These are phyloP conservation scores for Gymnodraco acuticeps DNA, from an alignment of 2,797 vertebrate genomes.

Conservation along the genomic window DNA sequence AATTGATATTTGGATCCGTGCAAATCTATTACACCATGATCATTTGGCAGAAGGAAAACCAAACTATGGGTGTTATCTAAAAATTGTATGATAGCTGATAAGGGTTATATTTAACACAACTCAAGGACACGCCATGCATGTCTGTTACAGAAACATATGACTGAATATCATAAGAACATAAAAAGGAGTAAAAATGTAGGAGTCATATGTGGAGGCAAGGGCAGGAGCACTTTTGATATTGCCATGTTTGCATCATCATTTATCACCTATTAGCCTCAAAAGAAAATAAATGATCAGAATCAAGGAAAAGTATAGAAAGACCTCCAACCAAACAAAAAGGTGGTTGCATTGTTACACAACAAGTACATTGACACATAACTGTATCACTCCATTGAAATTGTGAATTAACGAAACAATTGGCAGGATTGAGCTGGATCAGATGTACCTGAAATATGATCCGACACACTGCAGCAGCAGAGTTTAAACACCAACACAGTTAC, in stretches of 20 bases:
- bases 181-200: background rate
- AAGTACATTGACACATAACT: background rate
- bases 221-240: background rate
- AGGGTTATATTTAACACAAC: conserved; percentile 24
- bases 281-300: background rate
- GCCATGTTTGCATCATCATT: background rate
- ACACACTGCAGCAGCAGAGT: background rate
- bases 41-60: too few species aligned
- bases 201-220: background rate
- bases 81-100: conserved; percentile 34
- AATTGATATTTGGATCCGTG: too few species aligned
- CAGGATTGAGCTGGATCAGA: conserved; percentile 1
- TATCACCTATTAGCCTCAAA: too few species aligned
- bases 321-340: background rate
- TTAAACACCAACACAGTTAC: background rate
- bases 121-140: conserved; percentile 25
- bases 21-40: too few species aligned
- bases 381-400: background rate
- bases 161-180: background rate
- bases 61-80: conserved; percentile 23
- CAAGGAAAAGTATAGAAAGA: background rate
- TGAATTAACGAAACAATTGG: background rate
- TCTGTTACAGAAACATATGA: background rate
- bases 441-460: conserved; percentile 5
- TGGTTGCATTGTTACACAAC: background rate